phyloP scores from a whole-genome alignment of 2,888 invertebrate genomes.

The Caenorhabditis parvicauda region DNA sequence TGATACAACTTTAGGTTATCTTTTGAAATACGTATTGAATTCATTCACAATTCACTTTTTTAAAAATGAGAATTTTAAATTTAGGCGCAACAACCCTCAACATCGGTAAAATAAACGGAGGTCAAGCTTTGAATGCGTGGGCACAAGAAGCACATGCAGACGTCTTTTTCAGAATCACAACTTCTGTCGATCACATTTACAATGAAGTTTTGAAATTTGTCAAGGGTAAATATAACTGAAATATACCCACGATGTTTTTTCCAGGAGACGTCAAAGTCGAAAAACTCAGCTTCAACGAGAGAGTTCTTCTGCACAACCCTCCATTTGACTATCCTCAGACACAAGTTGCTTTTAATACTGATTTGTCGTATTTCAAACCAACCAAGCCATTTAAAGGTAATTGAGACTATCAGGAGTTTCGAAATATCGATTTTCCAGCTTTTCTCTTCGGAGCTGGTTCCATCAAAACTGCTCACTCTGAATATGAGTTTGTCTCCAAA shows the following conservation, averaged over 20 bases:
- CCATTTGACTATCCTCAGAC: conserved; percentile 24
- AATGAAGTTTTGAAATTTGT: conserved; percentile 17
- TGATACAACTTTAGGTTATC: conserved; percentile 28
- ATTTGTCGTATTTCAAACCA: conserved; percentile 48
- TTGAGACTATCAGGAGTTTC: background rate
- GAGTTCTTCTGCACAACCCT: conserved; percentile 31
- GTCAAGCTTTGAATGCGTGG: conserved; percentile 58
- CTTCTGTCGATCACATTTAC: conserved; percentile 29
- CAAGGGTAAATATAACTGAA: conserved; percentile 15
- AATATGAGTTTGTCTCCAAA: conserved; percentile 50
- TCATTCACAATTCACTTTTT: background rate
- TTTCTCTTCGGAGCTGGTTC: conserved; percentile 55
- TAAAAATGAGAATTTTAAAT: background rate
- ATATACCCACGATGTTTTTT: background rate
- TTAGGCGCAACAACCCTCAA: conserved; percentile 57
- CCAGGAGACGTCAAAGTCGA: conserved; percentile 24
- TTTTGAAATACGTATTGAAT: background rate
- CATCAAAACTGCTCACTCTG: conserved; percentile 56
- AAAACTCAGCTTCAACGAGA: conserved; percentile 28
- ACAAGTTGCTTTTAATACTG: conserved; percentile 54
- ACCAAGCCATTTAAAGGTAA: conserved; percentile 43
- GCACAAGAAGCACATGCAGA: conserved; percentile 47
- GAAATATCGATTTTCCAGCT: conserved; percentile 14
- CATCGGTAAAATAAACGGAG: conserved; percentile 53
- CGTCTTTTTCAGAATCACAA: conserved; percentile 44